Percentiles rank a stretch among this genome's conserved stretches.
phyloP scores from a whole-genome alignment of 2,797 vertebrate genomes.

The Megaceryle alcyon region DNA sequence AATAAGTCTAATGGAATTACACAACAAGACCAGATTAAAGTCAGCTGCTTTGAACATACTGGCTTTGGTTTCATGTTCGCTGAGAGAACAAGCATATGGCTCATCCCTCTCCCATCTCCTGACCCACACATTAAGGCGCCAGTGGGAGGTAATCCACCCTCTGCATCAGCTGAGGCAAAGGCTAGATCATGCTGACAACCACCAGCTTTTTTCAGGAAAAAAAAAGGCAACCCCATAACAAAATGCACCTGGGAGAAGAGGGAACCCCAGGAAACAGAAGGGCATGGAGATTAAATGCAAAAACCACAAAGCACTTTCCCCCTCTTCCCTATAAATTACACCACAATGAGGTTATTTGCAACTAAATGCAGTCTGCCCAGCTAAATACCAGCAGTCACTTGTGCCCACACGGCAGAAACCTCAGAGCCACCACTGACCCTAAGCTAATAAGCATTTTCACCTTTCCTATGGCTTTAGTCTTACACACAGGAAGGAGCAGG shows the following conservation, averaged over 20 bases:
- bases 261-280: neutral
- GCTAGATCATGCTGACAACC: neutral
- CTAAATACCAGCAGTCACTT: rapidly evolving
- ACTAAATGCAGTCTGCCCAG: neutral
- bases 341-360: rapidly evolving
- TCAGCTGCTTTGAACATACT: slow-evolving; percentile 17
- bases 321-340: neutral
- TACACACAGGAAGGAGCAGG: neutral
- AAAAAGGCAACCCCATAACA: neutral
- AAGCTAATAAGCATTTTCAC: neutral
- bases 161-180: neutral
- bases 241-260: neutral
- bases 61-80: neutral
- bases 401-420: neutral
- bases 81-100: neutral
- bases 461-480: neutral
- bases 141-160: neutral
- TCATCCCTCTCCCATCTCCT: neutral
- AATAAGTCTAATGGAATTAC: slow-evolving; percentile 59
- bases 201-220: neutral
- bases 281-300: neutral
- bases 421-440: neutral
- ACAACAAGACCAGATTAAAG: neutral
- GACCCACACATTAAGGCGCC: neutral
- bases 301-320: neutral